A percentile compares a stretch with the other conserved stretches of the same genome.
Evolutionary conservation across 1,140 invertebrate species (phyloP).

Genomic region (Brachionus rotundiformis): DNA sequence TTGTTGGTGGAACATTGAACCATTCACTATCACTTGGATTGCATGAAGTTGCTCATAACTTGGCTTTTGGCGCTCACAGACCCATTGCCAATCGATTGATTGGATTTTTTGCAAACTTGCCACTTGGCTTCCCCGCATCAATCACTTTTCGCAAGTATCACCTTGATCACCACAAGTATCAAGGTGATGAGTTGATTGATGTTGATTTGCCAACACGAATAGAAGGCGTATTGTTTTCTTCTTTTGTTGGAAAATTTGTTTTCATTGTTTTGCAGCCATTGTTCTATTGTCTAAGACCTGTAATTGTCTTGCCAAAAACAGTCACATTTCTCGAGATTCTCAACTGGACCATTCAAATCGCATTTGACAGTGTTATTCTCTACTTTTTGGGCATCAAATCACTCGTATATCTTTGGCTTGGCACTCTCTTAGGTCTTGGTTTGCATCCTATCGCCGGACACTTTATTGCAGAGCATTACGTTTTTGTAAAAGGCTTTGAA

Average conservation of each 20-base stretch:
- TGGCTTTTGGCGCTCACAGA: conserved; percentile 87
- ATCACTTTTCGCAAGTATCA: conserved; percentile 98
- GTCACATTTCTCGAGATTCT: conserved; percentile 76
- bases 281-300: conserved; percentile 88
- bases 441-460: conserved; percentile 96
- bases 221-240: conserved; percentile 89
- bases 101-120: conserved; percentile 92
- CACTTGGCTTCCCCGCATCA: conserved; percentile 88
- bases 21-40: conserved; percentile 94
- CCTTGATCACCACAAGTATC: conserved; percentile 93
- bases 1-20: conserved; percentile 94
- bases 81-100: conserved; percentile 81
- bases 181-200: conserved; percentile 90
- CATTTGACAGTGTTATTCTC: conserved; percentile 77
- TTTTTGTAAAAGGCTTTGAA: conserved; percentile 94
- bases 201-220: conserved; percentile 90
- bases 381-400: conserved; percentile 77
- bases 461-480: conserved; percentile 98
- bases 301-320: conserved; percentile 85
- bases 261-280: conserved; percentile 94
- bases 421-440: conserved; percentile 90
- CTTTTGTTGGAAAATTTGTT: conserved; percentile 84
- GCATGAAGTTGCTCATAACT: conserved; percentile 95
- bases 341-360: conserved; percentile 82
- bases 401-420: conserved; percentile 79